Conservation (phyloP, 2,888 invertebrate species). For the Calameuta pallipes region DNA sequence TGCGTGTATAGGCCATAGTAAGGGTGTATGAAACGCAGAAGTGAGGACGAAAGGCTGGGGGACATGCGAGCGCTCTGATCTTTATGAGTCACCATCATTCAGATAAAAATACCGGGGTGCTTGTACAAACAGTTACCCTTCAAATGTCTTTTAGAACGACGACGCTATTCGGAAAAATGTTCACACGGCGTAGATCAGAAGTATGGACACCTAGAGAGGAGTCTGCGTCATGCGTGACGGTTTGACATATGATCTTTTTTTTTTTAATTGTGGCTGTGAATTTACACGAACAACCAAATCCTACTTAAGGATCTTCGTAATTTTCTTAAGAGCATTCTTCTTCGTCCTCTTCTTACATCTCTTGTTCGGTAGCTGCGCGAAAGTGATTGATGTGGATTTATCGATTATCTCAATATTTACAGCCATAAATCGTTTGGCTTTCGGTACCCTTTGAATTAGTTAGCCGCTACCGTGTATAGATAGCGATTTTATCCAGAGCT, state of each 20-base stretch:
- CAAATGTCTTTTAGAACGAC: conserved; percentile 44
- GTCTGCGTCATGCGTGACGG: background rate
- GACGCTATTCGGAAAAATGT: conserved; percentile 37
- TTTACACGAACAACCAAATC: background rate
- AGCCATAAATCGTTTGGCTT: background rate
- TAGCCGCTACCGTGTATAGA: background rate
- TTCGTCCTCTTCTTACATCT: background rate
- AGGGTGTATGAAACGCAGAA: conserved; percentile 24
- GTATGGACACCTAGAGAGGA: background rate
- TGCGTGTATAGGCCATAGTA: conserved; percentile 28
- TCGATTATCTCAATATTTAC: background rate
- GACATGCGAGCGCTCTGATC: conserved; percentile 45
- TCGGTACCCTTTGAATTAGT: background rate
- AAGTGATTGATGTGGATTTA: background rate
- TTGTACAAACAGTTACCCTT: conserved; percentile 57
- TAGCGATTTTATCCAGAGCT: background rate
- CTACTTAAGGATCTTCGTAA: background rate
- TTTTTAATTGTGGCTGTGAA: background rate
- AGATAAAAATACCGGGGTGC: conserved; percentile 57
- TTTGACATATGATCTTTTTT: background rate
- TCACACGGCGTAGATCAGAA: conserved; percentile 40
- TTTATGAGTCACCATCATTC: conserved; percentile 56
- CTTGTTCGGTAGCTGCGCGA: background rate
- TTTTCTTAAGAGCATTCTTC: background rate
- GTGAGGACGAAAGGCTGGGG: conserved; percentile 28